Evolutionary conservation across 2,888 invertebrate species (phyloP), one percentile per base, ranked within the genome.

Genomic region (Chalcosyrphus nemorum): DNA sequence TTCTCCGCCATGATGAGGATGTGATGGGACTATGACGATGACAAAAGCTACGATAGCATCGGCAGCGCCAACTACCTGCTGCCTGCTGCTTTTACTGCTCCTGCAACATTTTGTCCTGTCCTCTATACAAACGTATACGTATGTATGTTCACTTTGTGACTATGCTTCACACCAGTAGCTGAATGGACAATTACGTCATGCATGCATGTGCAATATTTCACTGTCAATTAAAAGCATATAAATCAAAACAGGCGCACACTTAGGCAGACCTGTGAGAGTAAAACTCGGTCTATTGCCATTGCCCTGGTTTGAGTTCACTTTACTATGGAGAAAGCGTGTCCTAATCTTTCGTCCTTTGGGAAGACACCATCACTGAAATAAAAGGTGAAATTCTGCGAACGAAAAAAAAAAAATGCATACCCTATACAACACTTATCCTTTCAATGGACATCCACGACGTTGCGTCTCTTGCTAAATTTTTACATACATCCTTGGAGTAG

Each of bases 141-240:
- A 59, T 43, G 1, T n/a, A 29, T 45, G 2, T n/a, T 41, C 76
- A 50, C 43, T 61, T 54, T 61, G 56, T 54, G 32, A 45, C 72
- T 54, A 52, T 11, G 50, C 17, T 19, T 35, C 32, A 13, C 2
- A 17, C 47, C 66, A 57, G 47, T 38, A 32, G 52, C 24, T 27
- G 50, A 54, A 47, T 21, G 50, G 52, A 32, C 77, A 56, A 63
- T 71, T 63, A 47, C 57, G 50, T 59, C 78, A 80, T 59, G 66
- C 78, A 52, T 72, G 65, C 57, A 59, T 80, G 72, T 80, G 78
- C 72, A 80, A 80, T 80, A 80, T 80, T 80, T 80, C 78, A 80
- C 78, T 80, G 78, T 81, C 81, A 81, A 81, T 81, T 81, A 81
- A 81, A 81, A 81, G 57, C 65, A 59, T 52, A 81, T 81, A 71